Evolutionary conservation across 2,113 vertebrate species (phyloP).

Genomic region (Gallinago media): DNA sequence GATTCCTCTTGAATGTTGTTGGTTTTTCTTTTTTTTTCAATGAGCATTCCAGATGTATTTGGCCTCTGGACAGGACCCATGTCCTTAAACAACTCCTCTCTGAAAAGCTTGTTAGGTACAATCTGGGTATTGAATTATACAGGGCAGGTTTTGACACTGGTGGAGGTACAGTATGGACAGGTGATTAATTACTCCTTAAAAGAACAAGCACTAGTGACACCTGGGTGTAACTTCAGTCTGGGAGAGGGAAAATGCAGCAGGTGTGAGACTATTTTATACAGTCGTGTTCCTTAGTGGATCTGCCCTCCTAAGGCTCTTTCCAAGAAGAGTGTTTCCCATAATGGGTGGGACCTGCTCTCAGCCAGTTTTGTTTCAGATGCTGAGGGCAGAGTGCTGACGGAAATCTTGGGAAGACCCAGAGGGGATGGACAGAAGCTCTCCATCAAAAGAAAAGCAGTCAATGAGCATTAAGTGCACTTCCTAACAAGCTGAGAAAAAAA

Average conservation of each 20-base stretch:
- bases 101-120: background rate
- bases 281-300: background rate
- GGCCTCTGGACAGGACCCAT: background rate
- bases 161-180: background rate
- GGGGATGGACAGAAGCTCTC: background rate
- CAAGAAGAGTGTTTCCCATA: background rate
- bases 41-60: background rate
- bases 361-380: background rate
- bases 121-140: background rate
- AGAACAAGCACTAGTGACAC: background rate
- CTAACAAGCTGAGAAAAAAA: background rate
- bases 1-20: background rate
- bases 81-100: background rate
- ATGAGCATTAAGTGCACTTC: background rate
- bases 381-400: background rate
- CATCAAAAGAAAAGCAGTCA: background rate
- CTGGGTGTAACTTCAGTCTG: background rate
- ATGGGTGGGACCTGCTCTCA: background rate
- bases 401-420: background rate
- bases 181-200: background rate
- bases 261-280: background rate
- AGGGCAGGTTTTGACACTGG: background rate
- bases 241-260: background rate
- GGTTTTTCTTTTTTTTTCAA: too few species aligned
- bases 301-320: background rate